These are phyloP conservation scores for Brachypodius melanocephalos DNA, from an alignment of 2,113 vertebrate species.

Conservation along the genomic window DNA sequence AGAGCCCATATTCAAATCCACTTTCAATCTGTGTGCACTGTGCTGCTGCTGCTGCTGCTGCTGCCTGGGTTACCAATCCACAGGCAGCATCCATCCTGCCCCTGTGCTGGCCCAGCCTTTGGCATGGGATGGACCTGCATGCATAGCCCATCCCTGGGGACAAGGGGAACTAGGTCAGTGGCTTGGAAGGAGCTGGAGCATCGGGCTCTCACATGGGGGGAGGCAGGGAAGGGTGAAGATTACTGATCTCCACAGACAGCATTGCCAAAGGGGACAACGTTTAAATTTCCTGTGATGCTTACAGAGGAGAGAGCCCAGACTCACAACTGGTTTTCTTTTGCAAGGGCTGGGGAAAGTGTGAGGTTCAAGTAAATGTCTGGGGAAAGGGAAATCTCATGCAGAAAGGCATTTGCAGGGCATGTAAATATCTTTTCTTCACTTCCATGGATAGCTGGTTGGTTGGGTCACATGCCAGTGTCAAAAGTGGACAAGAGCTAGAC, in stretches of 20 bases:
- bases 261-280: slow-evolving; percentile 22
- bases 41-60: neutral
- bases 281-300: neutral
- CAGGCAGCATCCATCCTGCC: neutral
- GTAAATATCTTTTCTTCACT: accelerated
- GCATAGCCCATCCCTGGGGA: neutral
- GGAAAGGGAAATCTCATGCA: neutral
- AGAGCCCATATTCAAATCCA: slow-evolving; percentile 61
- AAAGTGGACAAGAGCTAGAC: neutral
- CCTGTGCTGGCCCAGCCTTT: neutral
- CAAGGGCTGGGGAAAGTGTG: neutral
- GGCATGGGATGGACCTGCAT: neutral
- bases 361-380: neutral
- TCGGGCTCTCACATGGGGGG: neutral
- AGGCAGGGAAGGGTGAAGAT: neutral
- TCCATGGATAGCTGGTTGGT: neutral
- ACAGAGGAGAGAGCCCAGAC: neutral
- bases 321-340: neutral
- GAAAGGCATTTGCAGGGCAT: neutral
- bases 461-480: neutral
- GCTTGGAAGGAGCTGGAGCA: neutral
- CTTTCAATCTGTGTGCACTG: slow-evolving; percentile 14
- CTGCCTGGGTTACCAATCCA: neutral
- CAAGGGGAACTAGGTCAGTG: slow-evolving; percentile 32
- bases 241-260: slow-evolving; percentile 22